These are phyloP conservation scores for Willisornis vidua DNA, from an alignment of 2,113 vertebrate genomes.

Conservation along the genomic window DNA sequence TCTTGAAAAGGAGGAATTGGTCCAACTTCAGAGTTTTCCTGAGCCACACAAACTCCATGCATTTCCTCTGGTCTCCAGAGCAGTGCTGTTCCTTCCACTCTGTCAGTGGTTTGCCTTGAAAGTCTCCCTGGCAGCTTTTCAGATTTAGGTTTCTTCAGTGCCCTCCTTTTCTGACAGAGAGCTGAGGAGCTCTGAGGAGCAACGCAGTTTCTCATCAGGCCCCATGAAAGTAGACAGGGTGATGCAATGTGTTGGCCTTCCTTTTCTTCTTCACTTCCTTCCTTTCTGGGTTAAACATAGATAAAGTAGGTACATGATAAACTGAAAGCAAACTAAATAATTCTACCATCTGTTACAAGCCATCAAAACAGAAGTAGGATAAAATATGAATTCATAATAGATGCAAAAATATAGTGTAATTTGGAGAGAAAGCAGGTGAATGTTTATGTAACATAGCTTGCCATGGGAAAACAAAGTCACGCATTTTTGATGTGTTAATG, in stretches of 20 bases:
- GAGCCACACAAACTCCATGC: not conserved
- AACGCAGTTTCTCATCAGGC: not conserved
- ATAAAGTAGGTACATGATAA: not conserved
- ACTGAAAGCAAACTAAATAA: slow-evolving; percentile 1
- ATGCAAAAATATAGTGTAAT: slow-evolving; percentile 11
- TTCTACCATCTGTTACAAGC: slow-evolving; percentile 39
- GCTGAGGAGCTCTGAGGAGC: not conserved
- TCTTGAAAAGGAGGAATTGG: not conserved
- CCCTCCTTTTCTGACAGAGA: not conserved
- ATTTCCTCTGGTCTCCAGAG: not conserved
- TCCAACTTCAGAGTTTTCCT: not conserved
- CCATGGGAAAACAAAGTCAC: not conserved
- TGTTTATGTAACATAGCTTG: slow-evolving; percentile 39
- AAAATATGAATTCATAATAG: slow-evolving; percentile 48
- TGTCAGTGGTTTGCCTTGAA: not conserved
- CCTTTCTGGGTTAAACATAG: not conserved
- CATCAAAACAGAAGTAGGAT: slow-evolving; percentile 39
- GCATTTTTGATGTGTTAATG: not conserved
- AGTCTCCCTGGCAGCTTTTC: not conserved
- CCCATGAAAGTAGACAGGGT: not conserved
- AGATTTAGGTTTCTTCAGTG: not conserved
- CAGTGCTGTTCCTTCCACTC: not conserved
- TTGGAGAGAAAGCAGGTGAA: slow-evolving; percentile 43
- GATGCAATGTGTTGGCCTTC: not conserved
- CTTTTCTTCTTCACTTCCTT: not conserved